A percentile compares a stretch with the other conserved stretches of the same genome.
Conservation (phyloP, 37 sponge, comb jelly and placozoan species). For the Ianthella basta region DNA sequence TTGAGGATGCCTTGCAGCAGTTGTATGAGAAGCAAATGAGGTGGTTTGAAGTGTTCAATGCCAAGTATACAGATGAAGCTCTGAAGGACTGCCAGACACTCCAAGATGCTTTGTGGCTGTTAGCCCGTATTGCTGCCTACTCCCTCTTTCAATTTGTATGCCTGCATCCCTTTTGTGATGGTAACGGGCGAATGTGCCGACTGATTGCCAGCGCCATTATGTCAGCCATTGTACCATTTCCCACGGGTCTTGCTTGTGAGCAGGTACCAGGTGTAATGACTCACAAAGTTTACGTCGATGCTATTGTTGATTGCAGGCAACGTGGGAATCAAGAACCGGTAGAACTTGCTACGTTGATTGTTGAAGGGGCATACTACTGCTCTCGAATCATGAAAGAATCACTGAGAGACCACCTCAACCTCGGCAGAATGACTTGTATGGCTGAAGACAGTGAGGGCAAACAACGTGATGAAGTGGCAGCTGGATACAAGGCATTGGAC, state of each 20-base stretch:
- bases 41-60: neutral
- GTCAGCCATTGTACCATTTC: neutral
- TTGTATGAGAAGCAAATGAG: neutral
- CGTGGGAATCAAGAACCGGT: neutral
- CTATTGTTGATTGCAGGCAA: neutral
- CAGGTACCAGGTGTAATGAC: neutral
- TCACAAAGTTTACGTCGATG: neutral
- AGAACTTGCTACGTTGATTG: neutral
- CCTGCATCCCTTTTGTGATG: conserved; percentile 4
- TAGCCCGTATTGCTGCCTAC: neutral
- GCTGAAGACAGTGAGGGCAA: no score
- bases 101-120: neutral
- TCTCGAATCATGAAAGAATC: neutral
- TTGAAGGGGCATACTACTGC: neutral
- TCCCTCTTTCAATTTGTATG: neutral
- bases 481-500: no score
- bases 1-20: neutral
- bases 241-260: neutral
- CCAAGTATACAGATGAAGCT: neutral
- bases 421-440: neutral
- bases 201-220: neutral
- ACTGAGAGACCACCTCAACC: neutral
- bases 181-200: neutral
- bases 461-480: no score
- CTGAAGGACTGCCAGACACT: neutral